Evolutionary conservation across 2,888 invertebrate species (phyloP).

Genomic region (Cosmia trapezina): DNA sequence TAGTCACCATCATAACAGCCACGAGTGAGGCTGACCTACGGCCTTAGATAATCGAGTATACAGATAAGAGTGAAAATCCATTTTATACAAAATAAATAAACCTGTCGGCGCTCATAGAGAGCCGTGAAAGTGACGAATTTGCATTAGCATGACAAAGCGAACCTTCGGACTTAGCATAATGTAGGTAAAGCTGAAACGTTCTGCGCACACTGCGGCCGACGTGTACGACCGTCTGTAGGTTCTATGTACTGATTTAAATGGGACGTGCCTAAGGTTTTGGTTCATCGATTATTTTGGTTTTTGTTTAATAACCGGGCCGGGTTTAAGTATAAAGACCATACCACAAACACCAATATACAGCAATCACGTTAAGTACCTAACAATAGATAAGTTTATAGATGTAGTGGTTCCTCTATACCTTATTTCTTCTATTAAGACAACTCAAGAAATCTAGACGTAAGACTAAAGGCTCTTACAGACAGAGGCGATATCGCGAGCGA

Average conservation of each 20-base stretch:
- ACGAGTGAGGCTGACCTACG: background rate
- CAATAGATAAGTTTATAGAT: background rate
- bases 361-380: background rate
- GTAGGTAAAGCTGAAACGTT: conserved; percentile 31
- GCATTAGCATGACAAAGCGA: conserved; percentile 58
- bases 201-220: background rate
- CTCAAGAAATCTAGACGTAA: background rate
- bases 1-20: background rate
- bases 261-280: background rate
- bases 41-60: conserved; percentile 16
- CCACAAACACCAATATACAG: background rate
- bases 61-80: conserved; percentile 40
- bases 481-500: no score
- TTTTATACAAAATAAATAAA: conserved; percentile 58
- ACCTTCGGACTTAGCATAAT: conserved; percentile 49
- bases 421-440: background rate
- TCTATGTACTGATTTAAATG: conserved; percentile 12
- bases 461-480: no score
- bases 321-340: background rate
- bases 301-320: background rate
- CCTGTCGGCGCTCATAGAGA: conserved; percentile 31
- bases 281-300: background rate
- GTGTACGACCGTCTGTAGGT: conserved; percentile 9
- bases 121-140: conserved; percentile 46
- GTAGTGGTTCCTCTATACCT: background rate